These are phyloP conservation scores for Diorhabda carinulata DNA, from an alignment of 1,140 invertebrate genomes.

Conservation along the genomic window DNA sequence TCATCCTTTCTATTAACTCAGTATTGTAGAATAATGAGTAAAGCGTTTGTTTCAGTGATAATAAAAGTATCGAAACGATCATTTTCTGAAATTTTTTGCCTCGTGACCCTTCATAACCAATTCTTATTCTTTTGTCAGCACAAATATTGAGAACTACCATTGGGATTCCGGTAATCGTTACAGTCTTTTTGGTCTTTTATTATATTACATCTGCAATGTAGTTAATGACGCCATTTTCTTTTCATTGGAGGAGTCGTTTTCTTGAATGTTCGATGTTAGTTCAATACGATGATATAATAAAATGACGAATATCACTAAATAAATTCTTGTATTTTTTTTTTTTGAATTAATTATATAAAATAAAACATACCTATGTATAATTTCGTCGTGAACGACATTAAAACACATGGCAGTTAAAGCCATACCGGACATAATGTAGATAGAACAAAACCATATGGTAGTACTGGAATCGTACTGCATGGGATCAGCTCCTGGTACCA, in stretches of 20 bases:
- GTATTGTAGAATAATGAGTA: too few relatives aligned
- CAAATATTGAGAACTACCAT: too few relatives aligned
- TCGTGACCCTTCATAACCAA: too few relatives aligned
- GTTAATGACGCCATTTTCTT: background rate
- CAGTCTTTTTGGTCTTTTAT: conserved; percentile 12
- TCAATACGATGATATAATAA: too few relatives aligned
- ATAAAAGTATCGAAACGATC: too few relatives aligned
- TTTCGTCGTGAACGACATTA: conserved; percentile 93
- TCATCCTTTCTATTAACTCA: too few relatives aligned
- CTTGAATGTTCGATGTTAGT: too few relatives aligned
- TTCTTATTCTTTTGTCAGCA: too few relatives aligned
- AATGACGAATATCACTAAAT: too few relatives aligned
- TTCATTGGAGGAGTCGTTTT: background rate
- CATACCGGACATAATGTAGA: conserved; percentile 94
- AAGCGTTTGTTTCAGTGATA: too few relatives aligned
- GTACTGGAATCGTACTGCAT: conserved; percentile 59
- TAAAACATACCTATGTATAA: conserved; percentile 59
- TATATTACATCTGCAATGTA: background rate
- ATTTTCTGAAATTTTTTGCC: too few relatives aligned
- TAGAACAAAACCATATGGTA: conserved; percentile 85
- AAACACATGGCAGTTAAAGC: conserved; percentile 87
- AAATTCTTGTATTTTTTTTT: background rate
- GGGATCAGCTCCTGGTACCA: conserved; percentile 73
- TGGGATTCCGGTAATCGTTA: background rate
- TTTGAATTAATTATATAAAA: background rate